phyloP scores from a whole-genome alignment of 2,888 invertebrate species.

The Congeria kusceri region DNA sequence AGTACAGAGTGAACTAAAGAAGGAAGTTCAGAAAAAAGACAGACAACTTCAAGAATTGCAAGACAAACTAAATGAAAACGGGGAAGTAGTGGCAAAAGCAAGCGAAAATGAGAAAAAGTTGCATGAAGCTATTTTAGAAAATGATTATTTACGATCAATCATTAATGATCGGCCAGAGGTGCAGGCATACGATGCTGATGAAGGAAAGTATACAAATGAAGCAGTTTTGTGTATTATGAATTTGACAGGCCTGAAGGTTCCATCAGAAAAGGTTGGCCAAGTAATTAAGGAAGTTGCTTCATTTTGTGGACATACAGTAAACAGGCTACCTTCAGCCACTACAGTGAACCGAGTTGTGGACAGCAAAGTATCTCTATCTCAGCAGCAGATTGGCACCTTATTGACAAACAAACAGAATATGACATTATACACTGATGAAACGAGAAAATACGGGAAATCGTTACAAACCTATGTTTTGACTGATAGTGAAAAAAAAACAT shows the following conservation, averaged over 20 bases:
- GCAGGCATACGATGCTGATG: no score
- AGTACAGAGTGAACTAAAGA: no score
- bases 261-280: conserved; percentile 46
- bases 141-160: no score
- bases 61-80: no score
- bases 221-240: conserved; percentile 55
- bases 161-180: no score
- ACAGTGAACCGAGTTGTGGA: conserved; percentile 55
- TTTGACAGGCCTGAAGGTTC: conserved; percentile 48
- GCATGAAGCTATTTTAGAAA: no score
- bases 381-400: conserved; percentile 33
- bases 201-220: no score
- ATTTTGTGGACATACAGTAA: conserved; percentile 39
- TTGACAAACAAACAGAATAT: conserved; percentile 19
- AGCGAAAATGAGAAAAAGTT: no score
- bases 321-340: conserved; percentile 36
- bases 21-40: no score
- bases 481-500: conserved; percentile 37
- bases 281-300: conserved; percentile 48
- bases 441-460: conserved; percentile 53
- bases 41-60: no score
- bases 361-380: conserved; percentile 37
- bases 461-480: conserved; percentile 48
- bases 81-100: no score
- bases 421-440: conserved; percentile 62